phyloP scores from a whole-genome alignment of 2,113 vertebrate genomes.

The Haemorhous mexicanus region DNA sequence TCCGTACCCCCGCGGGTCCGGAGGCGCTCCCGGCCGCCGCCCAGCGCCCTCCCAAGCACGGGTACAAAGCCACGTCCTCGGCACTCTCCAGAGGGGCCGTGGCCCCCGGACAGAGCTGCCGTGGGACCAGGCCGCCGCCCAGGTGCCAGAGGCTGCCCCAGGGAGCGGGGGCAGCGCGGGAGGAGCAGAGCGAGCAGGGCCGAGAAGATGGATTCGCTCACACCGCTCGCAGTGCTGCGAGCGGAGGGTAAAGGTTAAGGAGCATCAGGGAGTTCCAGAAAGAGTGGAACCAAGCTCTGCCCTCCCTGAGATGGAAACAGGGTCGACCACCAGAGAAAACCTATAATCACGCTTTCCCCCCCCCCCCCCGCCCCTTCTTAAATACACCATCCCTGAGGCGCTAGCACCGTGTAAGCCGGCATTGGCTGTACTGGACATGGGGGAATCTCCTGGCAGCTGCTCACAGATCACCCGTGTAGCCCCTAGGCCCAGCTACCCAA shows the following conservation, averaged over 20 bases:
- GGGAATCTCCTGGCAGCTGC: background rate
- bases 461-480: background rate
- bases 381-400: background rate
- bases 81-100: background rate
- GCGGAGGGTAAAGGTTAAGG: background rate
- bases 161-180: too few relatives aligned
- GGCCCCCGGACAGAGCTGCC: background rate
- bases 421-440: background rate
- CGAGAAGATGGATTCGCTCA: background rate
- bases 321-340: background rate
- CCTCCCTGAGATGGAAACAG: background rate
- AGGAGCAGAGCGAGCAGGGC: background rate
- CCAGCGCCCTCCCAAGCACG: background rate
- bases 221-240: background rate
- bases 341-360: accelerated
- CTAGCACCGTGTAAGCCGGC: background rate
- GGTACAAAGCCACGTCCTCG: background rate
- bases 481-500: background rate
- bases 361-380: too few relatives aligned
- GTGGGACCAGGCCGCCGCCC: accelerated
- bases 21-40: too few relatives aligned
- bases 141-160: background rate
- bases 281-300: background rate
- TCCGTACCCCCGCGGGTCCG: accelerated
- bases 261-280: background rate